Conservation (phyloP, 2,888 invertebrate genomes). For the Chirona hameri region DNA sequence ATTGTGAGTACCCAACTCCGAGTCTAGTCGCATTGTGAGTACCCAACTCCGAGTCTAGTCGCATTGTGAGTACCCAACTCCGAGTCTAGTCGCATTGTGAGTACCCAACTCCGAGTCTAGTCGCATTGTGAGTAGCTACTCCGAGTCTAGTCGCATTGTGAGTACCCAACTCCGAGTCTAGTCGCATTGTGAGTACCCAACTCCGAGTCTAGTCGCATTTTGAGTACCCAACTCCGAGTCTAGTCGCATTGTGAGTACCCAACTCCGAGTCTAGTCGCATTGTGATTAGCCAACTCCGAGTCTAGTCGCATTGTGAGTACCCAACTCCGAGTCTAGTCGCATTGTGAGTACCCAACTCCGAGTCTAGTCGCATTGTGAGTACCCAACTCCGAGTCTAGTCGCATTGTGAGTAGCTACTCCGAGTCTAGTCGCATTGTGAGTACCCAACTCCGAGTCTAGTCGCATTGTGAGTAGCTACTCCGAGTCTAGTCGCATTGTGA, state of each 20-base stretch:
- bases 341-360: slow-evolving; percentile 90
- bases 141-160: slow-evolving; percentile 91
- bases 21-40: slow-evolving; percentile 93
- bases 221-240: slow-evolving; percentile 90
- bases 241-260: slow-evolving; percentile 66
- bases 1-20: slow-evolving; percentile 90
- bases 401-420: too few relatives aligned
- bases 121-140: too few relatives aligned
- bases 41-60: slow-evolving; percentile 87
- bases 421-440: slow-evolving; percentile 93
- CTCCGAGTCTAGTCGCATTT: slow-evolving; percentile 89
- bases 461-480: too few relatives aligned
- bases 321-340: slow-evolving; percentile 87
- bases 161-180: slow-evolving; percentile 89
- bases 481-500: slow-evolving; percentile 90
- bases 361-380: slow-evolving; percentile 93
- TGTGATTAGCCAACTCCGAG: neutral
- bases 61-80: slow-evolving; percentile 93
- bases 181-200: slow-evolving; percentile 92
- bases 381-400: slow-evolving; percentile 87
- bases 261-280: neutral
- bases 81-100: slow-evolving; percentile 90
- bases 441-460: slow-evolving; percentile 88
- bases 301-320: too few relatives aligned
- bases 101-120: slow-evolving; percentile 90